A percentile compares a stretch with the other conserved stretches of the same genome.
Conservation (phyloP, 2,113 vertebrate genomes). For the Ptilorrhoa leucosticta region DNA sequence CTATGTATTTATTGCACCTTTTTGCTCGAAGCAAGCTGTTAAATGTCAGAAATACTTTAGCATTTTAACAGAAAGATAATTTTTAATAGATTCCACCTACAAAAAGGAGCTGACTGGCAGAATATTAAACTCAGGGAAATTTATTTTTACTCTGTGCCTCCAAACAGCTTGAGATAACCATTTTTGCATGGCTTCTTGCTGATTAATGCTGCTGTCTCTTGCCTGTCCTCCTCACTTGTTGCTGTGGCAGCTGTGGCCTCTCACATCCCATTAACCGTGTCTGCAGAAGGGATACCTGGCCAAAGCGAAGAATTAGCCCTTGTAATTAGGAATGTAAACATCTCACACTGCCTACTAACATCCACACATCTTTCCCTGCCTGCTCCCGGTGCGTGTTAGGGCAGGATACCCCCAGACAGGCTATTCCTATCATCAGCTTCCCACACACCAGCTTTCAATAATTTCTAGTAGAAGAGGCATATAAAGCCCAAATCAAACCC, state of each 20-base stretch:
- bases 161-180: slow-evolving; percentile 38
- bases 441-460: background rate
- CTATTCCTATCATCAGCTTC: background rate
- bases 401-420: background rate
- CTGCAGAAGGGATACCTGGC: slow-evolving; percentile 68
- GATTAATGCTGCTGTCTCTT: slow-evolving; percentile 44
- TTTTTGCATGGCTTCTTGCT: slow-evolving; percentile 1
- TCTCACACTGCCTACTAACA: background rate
- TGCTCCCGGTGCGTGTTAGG: background rate
- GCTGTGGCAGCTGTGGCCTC: slow-evolving; percentile 62
- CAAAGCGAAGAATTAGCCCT: slow-evolving; percentile 35
- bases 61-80: slow-evolving; percentile 53
- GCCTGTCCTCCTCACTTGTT: slow-evolving; percentile 23
- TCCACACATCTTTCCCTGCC: background rate
- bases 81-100: slow-evolving; percentile 64
- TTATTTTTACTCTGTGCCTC: slow-evolving; percentile 50
- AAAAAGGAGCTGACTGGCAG: slow-evolving; percentile 44
- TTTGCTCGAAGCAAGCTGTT: slow-evolving; percentile 56
- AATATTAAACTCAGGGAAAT: slow-evolving; percentile 39
- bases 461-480: background rate
- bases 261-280: slow-evolving; percentile 72
- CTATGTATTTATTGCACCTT: slow-evolving; percentile 43
- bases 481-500: background rate
- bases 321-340: slow-evolving; percentile 66
- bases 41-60: slow-evolving; percentile 58